These are phyloP conservation scores for Brevipalpus yothersi DNA, from an alignment of 1,140 invertebrate genomes.

Conservation along the genomic window DNA sequence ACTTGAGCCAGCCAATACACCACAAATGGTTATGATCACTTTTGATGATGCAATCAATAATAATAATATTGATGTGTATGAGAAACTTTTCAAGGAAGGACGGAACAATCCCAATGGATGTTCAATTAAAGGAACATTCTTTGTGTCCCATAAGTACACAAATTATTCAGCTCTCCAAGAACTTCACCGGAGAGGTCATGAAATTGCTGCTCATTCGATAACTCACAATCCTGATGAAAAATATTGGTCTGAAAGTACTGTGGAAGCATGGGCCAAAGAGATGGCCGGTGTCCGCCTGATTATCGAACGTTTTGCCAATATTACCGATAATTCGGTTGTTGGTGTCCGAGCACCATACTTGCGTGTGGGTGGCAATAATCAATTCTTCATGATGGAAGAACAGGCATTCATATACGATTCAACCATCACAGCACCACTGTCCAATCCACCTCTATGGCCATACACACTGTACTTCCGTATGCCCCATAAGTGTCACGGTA, in stretches of 20 bases:
- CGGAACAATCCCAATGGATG: conserved; percentile 88
- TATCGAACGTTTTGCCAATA: conserved; percentile 68
- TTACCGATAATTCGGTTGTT: conserved; percentile 77
- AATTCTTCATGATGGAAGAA: conserved; percentile 94
- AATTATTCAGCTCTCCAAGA: conserved; percentile 91
- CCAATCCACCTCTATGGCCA: conserved; percentile 78
- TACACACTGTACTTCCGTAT: conserved; percentile 94
- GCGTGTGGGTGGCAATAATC: conserved; percentile 77
- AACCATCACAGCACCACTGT: conserved; percentile 72
- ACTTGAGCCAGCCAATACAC: conserved; percentile 24
- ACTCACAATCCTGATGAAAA: conserved; percentile 78
- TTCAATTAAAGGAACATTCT: conserved; percentile 87
- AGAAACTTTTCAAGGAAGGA: conserved; percentile 71
- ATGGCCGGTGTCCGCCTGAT: conserved; percentile 87
- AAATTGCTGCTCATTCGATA: conserved; percentile 90
- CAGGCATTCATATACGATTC: conserved; percentile 87
- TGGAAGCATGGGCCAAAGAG: conserved; percentile 84
- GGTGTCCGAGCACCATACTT: conserved; percentile 79
- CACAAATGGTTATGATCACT: conserved; percentile 88
- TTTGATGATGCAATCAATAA: conserved; percentile 92
- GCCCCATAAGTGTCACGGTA: conserved; percentile 80
- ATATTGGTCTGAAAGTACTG: conserved; percentile 77
- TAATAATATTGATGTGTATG: conserved; percentile 84
- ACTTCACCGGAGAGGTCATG: conserved; percentile 75
- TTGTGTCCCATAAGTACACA: conserved; percentile 93